Conservation (phyloP, 2,797 vertebrate species). For the Sibirionetta formosa region DNA sequence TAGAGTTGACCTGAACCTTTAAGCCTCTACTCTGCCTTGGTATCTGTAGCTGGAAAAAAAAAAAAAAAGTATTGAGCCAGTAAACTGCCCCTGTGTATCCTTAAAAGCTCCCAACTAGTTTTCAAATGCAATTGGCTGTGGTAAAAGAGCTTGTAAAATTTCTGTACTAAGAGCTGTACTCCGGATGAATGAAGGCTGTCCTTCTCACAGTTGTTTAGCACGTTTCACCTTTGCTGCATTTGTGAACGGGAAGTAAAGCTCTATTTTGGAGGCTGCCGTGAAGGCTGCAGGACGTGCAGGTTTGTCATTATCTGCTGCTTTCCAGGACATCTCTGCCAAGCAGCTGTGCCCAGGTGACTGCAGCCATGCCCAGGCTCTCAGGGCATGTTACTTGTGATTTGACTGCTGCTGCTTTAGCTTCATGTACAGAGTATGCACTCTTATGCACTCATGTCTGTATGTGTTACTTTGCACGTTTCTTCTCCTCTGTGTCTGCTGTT, state of each 20-base stretch:
- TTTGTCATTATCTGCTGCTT: not conserved
- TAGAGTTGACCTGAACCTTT: not conserved
- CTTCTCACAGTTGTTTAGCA: fast-evolving
- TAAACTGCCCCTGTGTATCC: not conserved
- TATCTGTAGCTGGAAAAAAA: not conserved
- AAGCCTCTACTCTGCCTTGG: not conserved
- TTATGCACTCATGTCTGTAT: fast-evolving
- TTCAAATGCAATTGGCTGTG: not conserved
- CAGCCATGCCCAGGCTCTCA: not conserved
- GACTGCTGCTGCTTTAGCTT: not conserved
- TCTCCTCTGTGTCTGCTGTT: not conserved
- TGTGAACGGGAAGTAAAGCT: not conserved
- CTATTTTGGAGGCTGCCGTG: not conserved
- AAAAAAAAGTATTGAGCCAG: not conserved
- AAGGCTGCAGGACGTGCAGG: not conserved
- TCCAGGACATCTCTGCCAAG: not conserved
- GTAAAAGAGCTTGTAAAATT: not conserved
- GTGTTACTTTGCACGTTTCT: not conserved
- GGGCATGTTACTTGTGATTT: not conserved
- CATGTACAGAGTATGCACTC: fast-evolving
- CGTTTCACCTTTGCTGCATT: not conserved
- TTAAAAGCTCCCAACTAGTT: not conserved
- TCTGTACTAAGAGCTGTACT: not conserved
- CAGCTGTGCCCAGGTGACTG: fast-evolving
- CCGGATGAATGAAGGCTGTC: not conserved